These are phyloP conservation scores for Macquaria ambigua DNA, from an alignment of 2,113 vertebrate species.

Conservation along the genomic window DNA sequence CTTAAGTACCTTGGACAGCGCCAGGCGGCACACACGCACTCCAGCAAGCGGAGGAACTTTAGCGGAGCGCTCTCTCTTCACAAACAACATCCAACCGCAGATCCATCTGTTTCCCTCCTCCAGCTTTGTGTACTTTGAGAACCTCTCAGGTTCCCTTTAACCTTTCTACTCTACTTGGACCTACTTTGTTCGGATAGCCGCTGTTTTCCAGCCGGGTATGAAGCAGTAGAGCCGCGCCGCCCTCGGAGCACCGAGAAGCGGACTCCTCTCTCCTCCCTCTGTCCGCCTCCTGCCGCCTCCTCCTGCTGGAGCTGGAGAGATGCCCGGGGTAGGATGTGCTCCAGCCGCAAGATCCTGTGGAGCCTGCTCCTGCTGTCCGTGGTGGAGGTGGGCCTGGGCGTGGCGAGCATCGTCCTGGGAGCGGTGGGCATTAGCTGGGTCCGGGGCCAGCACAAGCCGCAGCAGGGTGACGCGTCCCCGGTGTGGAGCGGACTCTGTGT, in stretches of 20 bases:
- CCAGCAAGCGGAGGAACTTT: constrained; percentile 42
- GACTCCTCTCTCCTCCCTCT: constrained; percentile 53
- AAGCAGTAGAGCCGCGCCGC: constrained; percentile 33
- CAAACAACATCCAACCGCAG: neutral
- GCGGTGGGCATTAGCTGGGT: constrained; percentile 94
- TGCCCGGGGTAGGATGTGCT: constrained; percentile 97
- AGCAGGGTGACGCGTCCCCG: constrained; percentile 98
- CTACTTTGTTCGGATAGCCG: constrained; percentile 1
- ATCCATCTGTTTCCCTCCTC: neutral
- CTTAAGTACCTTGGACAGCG: constrained; percentile 77
- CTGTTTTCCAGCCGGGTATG: neutral
- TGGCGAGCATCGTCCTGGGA: constrained; percentile 97
- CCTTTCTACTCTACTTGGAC: neutral
- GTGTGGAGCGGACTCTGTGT: constrained; percentile 99
- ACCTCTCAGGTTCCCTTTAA: neutral
- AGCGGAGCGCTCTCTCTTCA: neutral
- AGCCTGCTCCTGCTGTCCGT: constrained; percentile 97
- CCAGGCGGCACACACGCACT: constrained; percentile 34
- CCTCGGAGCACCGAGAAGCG: constrained; percentile 42
- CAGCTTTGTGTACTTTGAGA: neutral
- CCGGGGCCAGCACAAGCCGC: constrained; percentile 89
- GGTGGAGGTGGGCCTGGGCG: constrained; percentile 98
- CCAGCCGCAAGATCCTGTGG: constrained; percentile 98
- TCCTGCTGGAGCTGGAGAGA: constrained; percentile 88
- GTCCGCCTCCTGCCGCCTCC: constrained; percentile 65